Percentiles rank a stretch among this genome's conserved stretches.
phyloP scores from a whole-genome alignment of 2,797 vertebrate species.

The Psittacula echo region DNA sequence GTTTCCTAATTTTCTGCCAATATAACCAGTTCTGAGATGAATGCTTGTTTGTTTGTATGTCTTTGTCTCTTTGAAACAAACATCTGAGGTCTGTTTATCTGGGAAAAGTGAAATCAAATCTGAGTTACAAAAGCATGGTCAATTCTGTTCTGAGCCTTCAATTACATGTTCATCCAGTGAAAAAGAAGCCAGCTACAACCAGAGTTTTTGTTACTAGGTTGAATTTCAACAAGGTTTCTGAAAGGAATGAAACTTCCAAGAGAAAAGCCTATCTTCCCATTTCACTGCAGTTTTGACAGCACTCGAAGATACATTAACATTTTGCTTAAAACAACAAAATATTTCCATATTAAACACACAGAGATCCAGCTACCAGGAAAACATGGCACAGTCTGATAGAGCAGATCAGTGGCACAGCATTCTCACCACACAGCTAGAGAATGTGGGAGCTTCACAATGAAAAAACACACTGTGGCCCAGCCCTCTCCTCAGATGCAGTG shows the following conservation, averaged over 20 bases:
- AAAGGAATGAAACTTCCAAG: not conserved
- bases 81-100: not conserved
- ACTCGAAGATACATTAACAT: not conserved
- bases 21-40: not conserved
- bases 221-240: not conserved
- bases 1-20: not conserved
- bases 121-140: not conserved
- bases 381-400: not conserved
- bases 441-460: not conserved
- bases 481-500: rapidly evolving
- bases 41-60: not conserved
- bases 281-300: not conserved
- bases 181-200: not conserved
- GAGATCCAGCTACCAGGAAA: not conserved
- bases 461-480: rapidly evolving
- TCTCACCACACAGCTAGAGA: not conserved
- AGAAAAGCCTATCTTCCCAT: not conserved
- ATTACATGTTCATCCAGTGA: not conserved
- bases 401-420: not conserved
- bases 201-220: not conserved
- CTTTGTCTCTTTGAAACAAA: not conserved
- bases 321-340: not conserved
- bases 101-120: not conserved
- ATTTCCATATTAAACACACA: not conserved
- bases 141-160: not conserved